A percentile compares a stretch with the other conserved stretches of the same genome.
phyloP scores from a whole-genome alignment of 2,888 invertebrate genomes.

The Notodonta ziczac region DNA sequence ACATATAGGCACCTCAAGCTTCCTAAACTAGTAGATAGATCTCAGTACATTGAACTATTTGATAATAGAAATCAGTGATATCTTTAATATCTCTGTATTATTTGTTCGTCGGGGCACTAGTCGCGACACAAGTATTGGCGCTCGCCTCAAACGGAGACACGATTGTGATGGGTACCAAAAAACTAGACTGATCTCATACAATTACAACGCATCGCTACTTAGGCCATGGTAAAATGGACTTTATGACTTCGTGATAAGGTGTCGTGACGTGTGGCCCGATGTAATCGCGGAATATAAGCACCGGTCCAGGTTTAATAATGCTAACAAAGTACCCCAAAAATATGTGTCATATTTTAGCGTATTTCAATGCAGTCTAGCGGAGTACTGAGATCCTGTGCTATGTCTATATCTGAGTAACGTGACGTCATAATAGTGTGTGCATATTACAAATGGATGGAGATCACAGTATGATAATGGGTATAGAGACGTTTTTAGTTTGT shows the following conservation, averaged over 20 bases:
- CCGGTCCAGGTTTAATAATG: too few species aligned
- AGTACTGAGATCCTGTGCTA: constrained; percentile 36
- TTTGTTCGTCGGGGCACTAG: neutral
- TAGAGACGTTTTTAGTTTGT: neutral
- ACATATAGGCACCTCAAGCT: constrained; percentile 50
- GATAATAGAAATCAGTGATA: neutral
- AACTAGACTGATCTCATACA: too few species aligned
- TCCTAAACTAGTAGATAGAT: constrained; percentile 39
- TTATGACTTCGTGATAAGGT: too few species aligned
- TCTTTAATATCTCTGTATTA: neutral
- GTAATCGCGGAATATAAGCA: too few species aligned
- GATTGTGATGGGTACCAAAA: too few species aligned
- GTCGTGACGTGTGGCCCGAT: too few species aligned
- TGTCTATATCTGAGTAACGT: constrained; percentile 1
- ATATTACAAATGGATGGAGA: neutral
- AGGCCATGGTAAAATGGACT: too few species aligned
- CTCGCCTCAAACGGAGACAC: too few species aligned
- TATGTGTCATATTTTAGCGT: constrained; percentile 13
- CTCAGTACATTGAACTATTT: constrained; percentile 39
- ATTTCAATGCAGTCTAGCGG: constrained; percentile 28
- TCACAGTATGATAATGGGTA: neutral
- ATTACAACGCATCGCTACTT: too few species aligned
- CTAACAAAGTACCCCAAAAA: too few species aligned
- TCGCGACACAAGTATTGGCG: neutral
- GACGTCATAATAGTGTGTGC: constrained; percentile 9